Base-by-base conservation (phyloP, 2,797 vertebrate genomes). In the Denticeps clupeoides region DNA sequence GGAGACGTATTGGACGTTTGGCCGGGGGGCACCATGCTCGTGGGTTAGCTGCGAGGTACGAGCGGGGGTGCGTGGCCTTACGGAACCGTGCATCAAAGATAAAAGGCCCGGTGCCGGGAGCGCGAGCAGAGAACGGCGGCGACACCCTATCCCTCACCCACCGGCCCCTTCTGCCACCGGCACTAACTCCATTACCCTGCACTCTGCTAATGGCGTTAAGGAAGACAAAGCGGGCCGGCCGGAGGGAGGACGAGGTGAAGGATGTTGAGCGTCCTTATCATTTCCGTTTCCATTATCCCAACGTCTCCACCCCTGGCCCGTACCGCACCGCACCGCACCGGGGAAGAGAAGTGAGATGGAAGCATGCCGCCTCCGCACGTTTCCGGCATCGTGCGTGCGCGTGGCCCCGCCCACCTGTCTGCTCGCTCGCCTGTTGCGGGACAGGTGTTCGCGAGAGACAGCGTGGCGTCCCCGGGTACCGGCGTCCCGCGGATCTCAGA, bases 131-230 rank as follows among this genome's bases (percentile, higher is more conserved):
- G n/a, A n/a, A n/a, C n/a, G n/a, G n/a, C n/a, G n/a, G n/a, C 41
- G 52, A 56, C 69, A 65, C 57, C 53, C 48, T 47, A 60, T 68
- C 58, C 63, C 62, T 62, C 56, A 60, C 7, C 55, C 51, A 52
- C 47, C 44, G 43, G 56, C 55, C 55, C 16, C 28, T 41, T 54
- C 33, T 49, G 35, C 10, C 53, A 15, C 27, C 23, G 41, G 53
- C 55, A 49, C 54, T 80, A 83, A 83, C 68, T 44, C 47, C 69
- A 67, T 83, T 83, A 82, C 67, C 56, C 45, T 72, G 76, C 81
- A 83, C 81, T 82, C 77, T 78, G 72, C 81, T 81, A 78, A 83
- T 77, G 72, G 74, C 59, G 71, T 82, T 78, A 81, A 71, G 65
- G 67, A 63, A 73, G 72, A 78, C 64, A 49, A 59, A 70, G 72